A percentile compares a stretch with the other conserved stretches of the same genome.
These are phyloP conservation scores for Callosobruchus maculatus DNA, from an alignment of 2,888 invertebrate genomes.

Conservation along the genomic window DNA sequence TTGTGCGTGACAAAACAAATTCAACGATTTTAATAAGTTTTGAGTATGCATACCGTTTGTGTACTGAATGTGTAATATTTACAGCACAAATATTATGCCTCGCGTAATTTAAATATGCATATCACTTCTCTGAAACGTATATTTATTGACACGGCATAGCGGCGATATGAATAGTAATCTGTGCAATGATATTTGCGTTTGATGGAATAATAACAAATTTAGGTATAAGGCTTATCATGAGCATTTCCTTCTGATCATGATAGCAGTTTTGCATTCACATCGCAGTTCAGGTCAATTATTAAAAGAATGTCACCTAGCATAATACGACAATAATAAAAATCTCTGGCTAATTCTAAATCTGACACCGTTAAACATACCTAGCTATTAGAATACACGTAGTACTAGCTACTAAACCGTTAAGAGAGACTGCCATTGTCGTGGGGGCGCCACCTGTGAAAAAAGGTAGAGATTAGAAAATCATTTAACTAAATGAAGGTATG, in stretches of 20 bases:
- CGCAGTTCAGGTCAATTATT: neutral
- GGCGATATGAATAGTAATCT: no score
- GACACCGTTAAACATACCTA: neutral
- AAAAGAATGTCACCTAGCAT: neutral
- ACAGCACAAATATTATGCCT: neutral
- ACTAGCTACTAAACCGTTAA: neutral
- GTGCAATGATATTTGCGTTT: no score
- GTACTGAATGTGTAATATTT: neutral
- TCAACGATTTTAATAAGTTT: neutral
- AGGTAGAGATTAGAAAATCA: neutral
- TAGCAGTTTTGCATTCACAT: neutral
- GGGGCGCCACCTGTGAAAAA: neutral
- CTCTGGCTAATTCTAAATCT: neutral
- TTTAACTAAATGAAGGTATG: no score
- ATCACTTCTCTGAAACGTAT: no score
- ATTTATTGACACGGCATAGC: no score
- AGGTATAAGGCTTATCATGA: no score
- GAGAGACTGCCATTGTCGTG: neutral
- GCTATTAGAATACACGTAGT: neutral
- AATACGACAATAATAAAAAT: neutral
- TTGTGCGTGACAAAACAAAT: neutral
- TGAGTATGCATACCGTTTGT: neutral
- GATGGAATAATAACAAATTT: no score
- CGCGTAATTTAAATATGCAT: no score
- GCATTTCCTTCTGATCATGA: no score